A percentile compares a stretch with the other conserved stretches of the same genome.
Evolutionary conservation across 2,797 vertebrate species (phyloP).

Genomic region (Yasuhikotakia modesta): DNA sequence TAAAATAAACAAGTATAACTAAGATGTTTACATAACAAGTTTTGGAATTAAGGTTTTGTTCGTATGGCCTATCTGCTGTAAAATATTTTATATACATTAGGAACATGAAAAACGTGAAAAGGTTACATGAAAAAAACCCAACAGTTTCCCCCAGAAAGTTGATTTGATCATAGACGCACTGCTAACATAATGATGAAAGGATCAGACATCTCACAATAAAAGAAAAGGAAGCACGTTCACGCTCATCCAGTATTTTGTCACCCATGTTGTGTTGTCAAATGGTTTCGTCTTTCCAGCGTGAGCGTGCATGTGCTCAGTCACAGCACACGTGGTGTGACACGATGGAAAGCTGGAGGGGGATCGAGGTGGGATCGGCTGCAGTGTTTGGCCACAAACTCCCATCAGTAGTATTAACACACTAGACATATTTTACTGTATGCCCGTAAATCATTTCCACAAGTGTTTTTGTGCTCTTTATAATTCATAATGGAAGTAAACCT

Average conservation of each 20-base stretch:
- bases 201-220: background rate
- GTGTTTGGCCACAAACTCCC: too few relatives aligned
- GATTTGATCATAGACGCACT: too few relatives aligned
- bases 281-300: constrained; percentile 35
- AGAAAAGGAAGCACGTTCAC: background rate
- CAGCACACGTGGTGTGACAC: constrained; percentile 32
- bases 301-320: constrained; percentile 20
- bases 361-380: background rate
- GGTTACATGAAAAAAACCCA: too few relatives aligned
- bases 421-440: background rate
- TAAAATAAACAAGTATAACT: background rate
- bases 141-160: too few relatives aligned
- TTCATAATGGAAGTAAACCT: too few relatives aligned
- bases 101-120: too few relatives aligned
- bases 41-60: too few relatives aligned
- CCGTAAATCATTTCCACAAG: background rate
- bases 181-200: background rate
- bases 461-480: too few relatives aligned
- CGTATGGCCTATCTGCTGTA: too few relatives aligned
- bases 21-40: too few relatives aligned
- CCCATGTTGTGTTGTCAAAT: constrained; percentile 14
- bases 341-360: background rate
- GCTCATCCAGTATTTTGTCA: background rate
- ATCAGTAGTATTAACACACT: too few relatives aligned
- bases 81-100: too few relatives aligned